phyloP scores from a whole-genome alignment of 2,888 invertebrate species.

The Ichneumoninae sp. region DNA sequence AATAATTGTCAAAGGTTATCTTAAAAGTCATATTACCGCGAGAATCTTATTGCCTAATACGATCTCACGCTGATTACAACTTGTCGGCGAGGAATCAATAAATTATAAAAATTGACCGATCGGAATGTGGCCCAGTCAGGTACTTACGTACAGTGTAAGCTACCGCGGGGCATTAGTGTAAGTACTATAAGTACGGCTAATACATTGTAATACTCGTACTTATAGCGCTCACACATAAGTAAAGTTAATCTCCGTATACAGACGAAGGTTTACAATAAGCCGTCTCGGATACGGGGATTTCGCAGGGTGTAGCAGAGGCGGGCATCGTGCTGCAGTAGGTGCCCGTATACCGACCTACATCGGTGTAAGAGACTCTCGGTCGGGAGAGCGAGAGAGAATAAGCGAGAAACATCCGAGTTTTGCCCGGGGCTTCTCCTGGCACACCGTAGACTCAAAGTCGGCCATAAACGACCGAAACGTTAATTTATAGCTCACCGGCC shows the following conservation, averaged over 20 bases:
- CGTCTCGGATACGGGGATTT: constrained; percentile 6
- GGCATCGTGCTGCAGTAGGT: constrained; percentile 21
- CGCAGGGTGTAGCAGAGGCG: not conserved
- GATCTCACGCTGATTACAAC: not conserved
- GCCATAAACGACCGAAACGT: constrained; percentile 74
- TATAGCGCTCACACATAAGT: constrained; percentile 18
- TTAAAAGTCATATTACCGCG: not conserved
- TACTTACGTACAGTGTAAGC: constrained; percentile 9
- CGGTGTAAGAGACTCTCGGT: constrained; percentile 29
- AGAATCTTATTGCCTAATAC: not conserved
- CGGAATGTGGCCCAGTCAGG: constrained; percentile 13
- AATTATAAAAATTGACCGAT: not conserved
- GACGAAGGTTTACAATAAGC: constrained; percentile 40
- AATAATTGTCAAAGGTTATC: not conserved
- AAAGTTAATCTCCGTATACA: constrained; percentile 45
- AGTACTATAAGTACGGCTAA: constrained; percentile 37
- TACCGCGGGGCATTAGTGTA: constrained; percentile 2
- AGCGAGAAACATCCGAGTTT: constrained; percentile 25
- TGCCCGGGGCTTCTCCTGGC: constrained; percentile 61
- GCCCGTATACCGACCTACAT: constrained; percentile 23
- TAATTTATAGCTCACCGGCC: constrained; percentile 74
- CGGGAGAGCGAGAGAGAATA: constrained; percentile 18
- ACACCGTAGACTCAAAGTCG: constrained; percentile 68
- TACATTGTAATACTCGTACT: constrained; percentile 26
- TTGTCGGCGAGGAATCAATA: not conserved